Conservation (phyloP, 2,797 vertebrate species). For the Centropyge bicolor region DNA sequence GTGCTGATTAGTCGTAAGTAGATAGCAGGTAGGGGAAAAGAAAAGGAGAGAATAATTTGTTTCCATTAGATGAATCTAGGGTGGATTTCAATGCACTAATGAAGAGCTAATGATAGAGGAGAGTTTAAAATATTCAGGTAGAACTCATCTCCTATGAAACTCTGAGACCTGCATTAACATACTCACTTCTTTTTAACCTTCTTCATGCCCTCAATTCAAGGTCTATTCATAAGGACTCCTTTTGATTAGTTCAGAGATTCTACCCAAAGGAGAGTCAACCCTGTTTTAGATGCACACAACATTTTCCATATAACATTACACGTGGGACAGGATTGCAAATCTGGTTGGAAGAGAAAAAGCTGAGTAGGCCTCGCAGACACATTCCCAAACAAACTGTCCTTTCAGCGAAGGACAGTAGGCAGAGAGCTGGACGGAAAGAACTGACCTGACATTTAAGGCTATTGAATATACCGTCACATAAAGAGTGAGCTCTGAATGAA, state of each 20-base stretch:
- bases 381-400: constrained; percentile 72
- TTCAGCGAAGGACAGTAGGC: constrained; percentile 70
- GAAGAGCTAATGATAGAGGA: constrained; percentile 68
- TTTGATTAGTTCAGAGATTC: constrained; percentile 59
- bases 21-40: constrained; percentile 32
- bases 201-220: constrained; percentile 61
- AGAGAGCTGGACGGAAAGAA: constrained; percentile 57
- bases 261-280: constrained; percentile 42
- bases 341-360: constrained; percentile 44
- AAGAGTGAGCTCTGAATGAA: constrained; percentile 46
- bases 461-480: constrained; percentile 53
- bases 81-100: constrained; percentile 66
- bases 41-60: constrained; percentile 56
- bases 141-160: constrained; percentile 55
- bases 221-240: constrained; percentile 45
- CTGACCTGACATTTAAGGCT: constrained; percentile 78
- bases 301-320: constrained; percentile 44
- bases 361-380: constrained; percentile 60
- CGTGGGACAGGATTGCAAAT: constrained; percentile 48
- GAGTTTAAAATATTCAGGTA: constrained; percentile 76
- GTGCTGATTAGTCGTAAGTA: constrained; percentile 47
- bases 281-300: constrained; percentile 35
- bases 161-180: constrained; percentile 70
- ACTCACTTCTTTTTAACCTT: constrained; percentile 41
- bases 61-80: constrained; percentile 61